Conservation (phyloP, 2,797 vertebrate species). For the Mormyrops boulengeri region DNA sequence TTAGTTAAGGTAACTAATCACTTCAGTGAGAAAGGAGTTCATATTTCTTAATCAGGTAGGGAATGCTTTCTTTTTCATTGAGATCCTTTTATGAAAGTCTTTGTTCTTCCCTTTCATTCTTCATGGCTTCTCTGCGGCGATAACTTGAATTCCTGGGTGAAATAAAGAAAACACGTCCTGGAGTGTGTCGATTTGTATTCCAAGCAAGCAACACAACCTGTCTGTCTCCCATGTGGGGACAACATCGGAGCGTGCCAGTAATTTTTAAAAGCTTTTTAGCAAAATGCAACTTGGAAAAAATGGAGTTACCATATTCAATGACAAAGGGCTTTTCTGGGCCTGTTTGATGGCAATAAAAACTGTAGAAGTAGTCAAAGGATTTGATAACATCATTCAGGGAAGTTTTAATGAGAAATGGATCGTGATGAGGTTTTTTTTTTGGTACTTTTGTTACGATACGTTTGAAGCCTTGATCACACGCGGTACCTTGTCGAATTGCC, state of each 20-base stretch:
- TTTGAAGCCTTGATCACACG: slow-evolving; percentile 20
- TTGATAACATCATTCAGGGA: background rate
- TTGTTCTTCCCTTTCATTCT: slow-evolving; percentile 37
- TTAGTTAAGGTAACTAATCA: slow-evolving; percentile 60
- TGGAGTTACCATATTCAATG: background rate
- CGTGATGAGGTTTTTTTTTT: background rate
- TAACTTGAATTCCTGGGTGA: slow-evolving; percentile 44
- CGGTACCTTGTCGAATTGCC: background rate
- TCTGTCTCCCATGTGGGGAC: slow-evolving; percentile 48
- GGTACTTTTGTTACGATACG: background rate
- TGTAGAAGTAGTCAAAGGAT: background rate
- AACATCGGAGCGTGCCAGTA: slow-evolving; percentile 41
- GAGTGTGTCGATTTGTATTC: slow-evolving; percentile 50
- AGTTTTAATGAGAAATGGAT: background rate
- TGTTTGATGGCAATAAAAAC: background rate
- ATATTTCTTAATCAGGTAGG: slow-evolving; percentile 65
- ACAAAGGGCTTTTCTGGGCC: background rate
- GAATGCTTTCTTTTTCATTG: slow-evolving; percentile 41
- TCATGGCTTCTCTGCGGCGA: slow-evolving; percentile 41
- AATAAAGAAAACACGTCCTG: slow-evolving; percentile 50
- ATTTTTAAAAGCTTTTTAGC: slow-evolving; percentile 49
- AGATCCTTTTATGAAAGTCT: slow-evolving; percentile 56
- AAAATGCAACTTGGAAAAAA: background rate
- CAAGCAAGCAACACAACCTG: slow-evolving; percentile 51
- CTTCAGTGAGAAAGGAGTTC: slow-evolving; percentile 58